A percentile compares a stretch with the other conserved stretches of the same genome.
These are phyloP conservation scores for Aythya baeri DNA, from an alignment of 2,113 vertebrate genomes.

Conservation along the genomic window DNA sequence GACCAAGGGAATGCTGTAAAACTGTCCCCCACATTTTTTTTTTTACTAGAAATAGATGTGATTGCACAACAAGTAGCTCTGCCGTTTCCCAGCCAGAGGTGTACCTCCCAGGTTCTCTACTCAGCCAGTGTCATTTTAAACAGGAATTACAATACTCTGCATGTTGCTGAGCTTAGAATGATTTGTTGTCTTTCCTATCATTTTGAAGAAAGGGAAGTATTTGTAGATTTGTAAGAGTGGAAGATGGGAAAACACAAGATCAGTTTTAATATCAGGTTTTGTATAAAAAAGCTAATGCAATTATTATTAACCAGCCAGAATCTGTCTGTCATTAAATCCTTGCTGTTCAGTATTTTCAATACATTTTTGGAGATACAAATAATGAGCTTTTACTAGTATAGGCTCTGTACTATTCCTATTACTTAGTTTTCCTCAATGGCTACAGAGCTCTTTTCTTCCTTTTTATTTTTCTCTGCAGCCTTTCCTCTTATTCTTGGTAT, in stretches of 20 bases:
- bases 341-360: neutral
- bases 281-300: neutral
- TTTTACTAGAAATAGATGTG: neutral
- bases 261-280: neutral
- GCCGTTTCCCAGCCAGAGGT: neutral
- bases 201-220: neutral
- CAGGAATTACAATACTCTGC: neutral
- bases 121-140: neutral
- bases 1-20: neutral
- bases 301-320: neutral
- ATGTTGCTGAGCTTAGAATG: neutral
- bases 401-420: neutral
- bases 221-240: neutral
- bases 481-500: neutral
- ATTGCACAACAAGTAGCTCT: neutral
- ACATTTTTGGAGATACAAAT: neutral
- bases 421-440: neutral
- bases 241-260: neutral
- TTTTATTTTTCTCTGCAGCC: neutral
- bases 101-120: neutral
- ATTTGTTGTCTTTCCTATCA: neutral
- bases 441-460: neutral
- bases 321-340: neutral
- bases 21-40: neutral
- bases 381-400: neutral